Evolutionary conservation across 92 coral and sea anemone species (phyloP), one percentile per base, ranked within the genome.

Genomic region (Zoanthus solanderi): DNA sequence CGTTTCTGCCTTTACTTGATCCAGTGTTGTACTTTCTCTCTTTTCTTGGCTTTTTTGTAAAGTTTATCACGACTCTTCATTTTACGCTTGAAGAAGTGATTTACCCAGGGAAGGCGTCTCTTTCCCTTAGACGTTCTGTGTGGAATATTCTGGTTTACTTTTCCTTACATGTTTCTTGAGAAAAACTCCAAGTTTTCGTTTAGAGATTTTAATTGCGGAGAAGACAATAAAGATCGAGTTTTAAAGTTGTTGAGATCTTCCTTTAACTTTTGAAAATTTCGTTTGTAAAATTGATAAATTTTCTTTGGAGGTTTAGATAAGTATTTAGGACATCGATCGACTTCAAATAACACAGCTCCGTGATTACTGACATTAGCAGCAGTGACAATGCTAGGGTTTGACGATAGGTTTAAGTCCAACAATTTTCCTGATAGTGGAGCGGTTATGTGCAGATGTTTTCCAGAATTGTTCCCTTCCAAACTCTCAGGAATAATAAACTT

Each of bases 381-480:
- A 13, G 48, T 48, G 76, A 83, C 56, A 29, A 34, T 32, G 54
- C 31, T 34, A 47, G 74, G 71, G n/a, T 66, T 65, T 42, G 87
- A 61, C 17, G 87, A 83, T 28, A 83, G 31, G n/a, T 63, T 76
- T 12, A 83, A 54, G 75, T 71, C 87, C 61, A 68, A 32, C 17
- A 50, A 16, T 16, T 17, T 34, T 28, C 66, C 78, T 32, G 61
- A 60, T 11, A 75, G 23, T 6, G 78, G 78, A 16, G 32, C 34
- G 29, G 87, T 68, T 69, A 52, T 52, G 56, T 52, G 56, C 56
- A 52, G 7, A 52, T 32, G 57, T 83, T 82, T 16, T 7, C 17
- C 17, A 53, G 87, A 71, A 83, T 83, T 83, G 87, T 83, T 71
- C 78, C 46, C 87, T 83, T 83, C 87, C 87, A 84, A 9, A 84